phyloP scores from a whole-genome alignment of 1,140 invertebrate species.

The Delia radicum region DNA sequence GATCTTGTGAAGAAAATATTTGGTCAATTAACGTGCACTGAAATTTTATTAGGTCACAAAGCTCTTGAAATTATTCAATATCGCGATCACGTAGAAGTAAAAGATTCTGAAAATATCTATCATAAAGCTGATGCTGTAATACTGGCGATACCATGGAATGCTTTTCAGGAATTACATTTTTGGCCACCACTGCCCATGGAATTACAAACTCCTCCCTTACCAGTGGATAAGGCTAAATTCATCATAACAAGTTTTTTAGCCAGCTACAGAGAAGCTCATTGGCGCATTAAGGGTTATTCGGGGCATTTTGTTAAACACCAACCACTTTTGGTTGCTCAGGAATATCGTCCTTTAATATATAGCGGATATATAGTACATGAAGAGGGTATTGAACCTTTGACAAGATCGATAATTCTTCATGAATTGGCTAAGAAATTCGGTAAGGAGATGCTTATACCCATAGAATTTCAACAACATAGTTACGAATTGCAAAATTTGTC shows the following conservation, averaged over 20 bases:
- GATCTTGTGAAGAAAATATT: conserved; percentile 33
- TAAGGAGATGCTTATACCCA: conserved; percentile 37
- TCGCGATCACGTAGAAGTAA: conserved; percentile 43
- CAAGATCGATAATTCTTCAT: conserved; percentile 31
- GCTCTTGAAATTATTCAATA: conserved; percentile 35
- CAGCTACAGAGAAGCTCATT: conserved; percentile 37
- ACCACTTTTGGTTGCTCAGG: conserved; percentile 38
- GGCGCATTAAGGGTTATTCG: conserved; percentile 38
- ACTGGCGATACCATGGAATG: conserved; percentile 46
- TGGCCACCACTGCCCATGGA: conserved; percentile 35
- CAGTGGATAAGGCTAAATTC: background rate
- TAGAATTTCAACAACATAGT: conserved; percentile 30
- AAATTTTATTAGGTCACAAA: conserved; percentile 28
- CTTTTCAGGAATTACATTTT: conserved; percentile 35
- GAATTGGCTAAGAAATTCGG: conserved; percentile 36
- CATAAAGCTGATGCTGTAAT: conserved; percentile 40
- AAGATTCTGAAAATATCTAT: conserved; percentile 22
- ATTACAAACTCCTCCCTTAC: background rate
- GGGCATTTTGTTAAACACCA: conserved; percentile 36
- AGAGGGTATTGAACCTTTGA: conserved; percentile 22
- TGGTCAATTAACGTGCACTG: conserved; percentile 27
- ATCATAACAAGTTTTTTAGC: conserved; percentile 38
- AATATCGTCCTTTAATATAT: conserved; percentile 21
- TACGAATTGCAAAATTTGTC: conserved; percentile 28
- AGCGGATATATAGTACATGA: conserved; percentile 39